Percentiles rank a stretch among this genome's conserved stretches.
Conservation (phyloP, 2,113 vertebrate genomes). For the Chaenocephalus aceratus region DNA sequence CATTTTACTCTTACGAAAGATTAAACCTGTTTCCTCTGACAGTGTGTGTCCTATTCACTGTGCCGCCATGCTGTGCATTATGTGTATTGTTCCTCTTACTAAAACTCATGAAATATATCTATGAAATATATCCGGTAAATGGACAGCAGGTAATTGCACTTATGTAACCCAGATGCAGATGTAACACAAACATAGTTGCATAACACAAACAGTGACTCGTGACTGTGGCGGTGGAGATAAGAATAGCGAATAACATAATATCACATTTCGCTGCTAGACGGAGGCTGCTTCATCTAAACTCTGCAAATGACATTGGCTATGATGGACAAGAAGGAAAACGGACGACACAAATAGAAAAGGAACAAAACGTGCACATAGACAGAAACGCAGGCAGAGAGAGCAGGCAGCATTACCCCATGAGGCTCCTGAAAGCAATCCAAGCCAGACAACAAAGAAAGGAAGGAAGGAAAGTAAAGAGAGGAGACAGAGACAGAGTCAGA, state of each 20-base stretch:
- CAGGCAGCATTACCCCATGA: constrained; percentile 93
- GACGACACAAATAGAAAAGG: constrained; percentile 22
- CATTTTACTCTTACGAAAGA: constrained; percentile 28
- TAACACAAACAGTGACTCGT: constrained; percentile 53
- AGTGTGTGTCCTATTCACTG: not conserved
- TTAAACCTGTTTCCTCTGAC: constrained; percentile 1
- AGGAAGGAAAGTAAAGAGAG: constrained; percentile 43
- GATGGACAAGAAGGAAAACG: constrained; percentile 38
- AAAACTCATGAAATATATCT: constrained; percentile 14
- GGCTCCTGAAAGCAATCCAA: constrained; percentile 95
- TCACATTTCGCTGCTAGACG: constrained; percentile 53
- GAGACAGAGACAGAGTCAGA: constrained; percentile 58
- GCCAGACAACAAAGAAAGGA: constrained; percentile 75
- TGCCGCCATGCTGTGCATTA: constrained; percentile 21
- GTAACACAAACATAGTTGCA: constrained; percentile 41
- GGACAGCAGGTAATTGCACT: constrained; percentile 45
- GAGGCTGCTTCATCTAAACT: constrained; percentile 8
- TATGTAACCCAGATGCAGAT: constrained; percentile 47
- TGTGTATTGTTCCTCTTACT: constrained; percentile 12
- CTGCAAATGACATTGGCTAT: constrained; percentile 25
- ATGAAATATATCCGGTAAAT: constrained; percentile 15
- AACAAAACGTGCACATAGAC: constrained; percentile 23
- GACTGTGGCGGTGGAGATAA: constrained; percentile 50
- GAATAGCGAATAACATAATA: constrained; percentile 49
- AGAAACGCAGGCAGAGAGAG: constrained; percentile 63